These are phyloP conservation scores for Drosophila kohkoa DNA, from an alignment of 1,140 invertebrate genomes.

Conservation along the genomic window DNA sequence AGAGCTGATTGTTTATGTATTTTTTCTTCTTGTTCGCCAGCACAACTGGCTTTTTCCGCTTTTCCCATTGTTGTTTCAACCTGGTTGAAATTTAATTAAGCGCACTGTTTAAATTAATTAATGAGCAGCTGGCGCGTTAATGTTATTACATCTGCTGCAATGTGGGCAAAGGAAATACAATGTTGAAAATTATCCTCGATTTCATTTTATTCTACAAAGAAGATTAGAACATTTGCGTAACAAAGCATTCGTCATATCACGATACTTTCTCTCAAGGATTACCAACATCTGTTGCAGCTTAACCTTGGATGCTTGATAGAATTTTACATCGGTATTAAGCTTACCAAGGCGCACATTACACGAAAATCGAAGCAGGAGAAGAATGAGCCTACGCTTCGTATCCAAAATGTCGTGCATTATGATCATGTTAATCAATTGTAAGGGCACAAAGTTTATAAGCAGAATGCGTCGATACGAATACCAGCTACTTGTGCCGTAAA, in stretches of 20 bases:
- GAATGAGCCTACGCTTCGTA: background rate
- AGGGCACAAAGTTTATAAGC: background rate
- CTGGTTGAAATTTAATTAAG: conserved; percentile 58
- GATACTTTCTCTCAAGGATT: background rate
- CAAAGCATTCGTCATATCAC: background rate
- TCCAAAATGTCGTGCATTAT: background rate
- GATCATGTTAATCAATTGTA: conserved; percentile 1
- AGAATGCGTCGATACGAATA: background rate
- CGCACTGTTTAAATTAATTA: conserved; percentile 25
- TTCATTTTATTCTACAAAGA: background rate
- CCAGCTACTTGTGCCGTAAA: background rate
- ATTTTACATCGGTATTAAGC: background rate
- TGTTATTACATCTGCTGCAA: conserved; percentile 12
- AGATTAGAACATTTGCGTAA: background rate
- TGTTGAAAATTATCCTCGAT: background rate
- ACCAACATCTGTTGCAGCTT: background rate
- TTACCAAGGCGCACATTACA: background rate
- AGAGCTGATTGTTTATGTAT: conserved; percentile 61
- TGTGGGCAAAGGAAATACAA: background rate
- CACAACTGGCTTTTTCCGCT: conserved; percentile 7
- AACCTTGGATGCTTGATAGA: background rate
- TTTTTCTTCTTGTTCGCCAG: background rate
- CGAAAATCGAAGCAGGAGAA: background rate
- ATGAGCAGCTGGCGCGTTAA: conserved; percentile 5
- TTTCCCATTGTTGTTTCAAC: conserved; percentile 20